These are phyloP conservation scores for Alentia gelatinosa DNA, from an alignment of 2,888 invertebrate genomes.

Conservation along the genomic window DNA sequence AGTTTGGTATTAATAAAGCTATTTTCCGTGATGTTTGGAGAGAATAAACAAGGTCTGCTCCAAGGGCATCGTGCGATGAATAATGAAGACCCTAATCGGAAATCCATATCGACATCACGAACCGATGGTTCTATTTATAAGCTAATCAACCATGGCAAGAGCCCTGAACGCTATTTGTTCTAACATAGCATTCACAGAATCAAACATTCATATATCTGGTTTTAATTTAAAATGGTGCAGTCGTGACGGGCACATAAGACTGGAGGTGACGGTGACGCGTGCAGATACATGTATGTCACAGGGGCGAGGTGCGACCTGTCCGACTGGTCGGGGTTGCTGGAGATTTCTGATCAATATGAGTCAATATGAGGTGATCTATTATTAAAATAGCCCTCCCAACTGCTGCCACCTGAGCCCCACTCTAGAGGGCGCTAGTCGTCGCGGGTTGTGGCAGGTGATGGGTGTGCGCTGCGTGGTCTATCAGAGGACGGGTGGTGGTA, in stretches of 20 bases:
- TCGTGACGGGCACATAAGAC: background rate
- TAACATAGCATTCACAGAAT: background rate
- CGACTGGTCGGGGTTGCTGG: background rate
- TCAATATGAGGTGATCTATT: conserved; percentile 29
- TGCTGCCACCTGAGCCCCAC: background rate
- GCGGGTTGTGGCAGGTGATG: background rate
- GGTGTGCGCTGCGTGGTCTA: background rate
- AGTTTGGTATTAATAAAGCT: background rate
- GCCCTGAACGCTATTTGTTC: background rate
- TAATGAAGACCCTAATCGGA: background rate
- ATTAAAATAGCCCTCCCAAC: background rate
- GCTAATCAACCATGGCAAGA: background rate
- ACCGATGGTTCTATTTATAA: background rate
- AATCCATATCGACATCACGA: background rate
- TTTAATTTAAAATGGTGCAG: background rate
- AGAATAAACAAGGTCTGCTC: conserved; percentile 1
- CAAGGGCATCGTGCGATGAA: background rate
- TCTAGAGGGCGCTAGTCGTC: background rate
- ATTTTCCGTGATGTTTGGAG: background rate
- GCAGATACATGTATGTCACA: background rate
- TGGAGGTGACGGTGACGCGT: too few species aligned
- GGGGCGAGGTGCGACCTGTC: background rate
- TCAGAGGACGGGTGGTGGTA: background rate
- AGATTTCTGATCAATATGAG: conserved; percentile 42
- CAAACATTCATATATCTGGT: background rate